Conservation (phyloP, 2,113 vertebrate species). For the Himantopus leucocephalus region DNA sequence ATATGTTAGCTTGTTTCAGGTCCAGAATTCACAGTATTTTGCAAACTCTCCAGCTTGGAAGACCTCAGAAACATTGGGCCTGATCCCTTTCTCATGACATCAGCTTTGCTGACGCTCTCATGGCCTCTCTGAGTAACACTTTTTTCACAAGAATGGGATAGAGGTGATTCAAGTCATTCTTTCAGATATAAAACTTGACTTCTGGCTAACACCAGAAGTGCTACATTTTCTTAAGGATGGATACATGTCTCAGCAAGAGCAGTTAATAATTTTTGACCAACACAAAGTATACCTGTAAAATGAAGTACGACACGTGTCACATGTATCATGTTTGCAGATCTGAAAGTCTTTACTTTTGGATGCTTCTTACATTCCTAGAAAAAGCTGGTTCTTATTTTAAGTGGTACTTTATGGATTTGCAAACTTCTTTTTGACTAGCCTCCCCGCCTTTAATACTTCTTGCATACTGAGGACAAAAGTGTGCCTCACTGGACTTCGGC, state of each 20-base stretch:
- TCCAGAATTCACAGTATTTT: slow-evolving; percentile 25
- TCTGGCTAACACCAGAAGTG: background rate
- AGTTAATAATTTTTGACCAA: background rate
- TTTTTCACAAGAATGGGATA: background rate
- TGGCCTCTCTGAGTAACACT: background rate
- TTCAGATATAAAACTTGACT: background rate
- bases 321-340: background rate
- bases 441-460: background rate
- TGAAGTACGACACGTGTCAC: fast-evolving
- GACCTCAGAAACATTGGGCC: background rate
- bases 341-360: background rate
- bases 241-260: background rate
- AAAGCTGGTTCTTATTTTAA: background rate
- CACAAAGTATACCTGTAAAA: background rate
- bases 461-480: background rate
- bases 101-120: background rate
- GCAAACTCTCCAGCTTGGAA: background rate
- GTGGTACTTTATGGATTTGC: background rate
- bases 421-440: background rate
- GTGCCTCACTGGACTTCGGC: background rate
- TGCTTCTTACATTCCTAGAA: background rate
- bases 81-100: background rate
- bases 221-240: background rate
- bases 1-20: background rate
- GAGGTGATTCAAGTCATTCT: background rate